phyloP scores from a whole-genome alignment of 2,888 invertebrate species.

The Xestia sexstrigata region DNA sequence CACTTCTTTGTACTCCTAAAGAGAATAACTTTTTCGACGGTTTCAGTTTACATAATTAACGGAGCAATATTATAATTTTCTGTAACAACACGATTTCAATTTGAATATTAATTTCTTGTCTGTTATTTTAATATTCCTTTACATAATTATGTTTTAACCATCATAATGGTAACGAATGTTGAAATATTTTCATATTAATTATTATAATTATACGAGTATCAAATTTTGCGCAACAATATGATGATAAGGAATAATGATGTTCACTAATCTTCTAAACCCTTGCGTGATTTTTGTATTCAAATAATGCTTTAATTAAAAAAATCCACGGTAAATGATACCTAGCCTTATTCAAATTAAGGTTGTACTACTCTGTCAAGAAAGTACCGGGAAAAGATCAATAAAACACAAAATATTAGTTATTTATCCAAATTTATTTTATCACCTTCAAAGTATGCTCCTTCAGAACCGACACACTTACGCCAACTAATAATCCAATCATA shows the following conservation, averaged over 20 bases:
- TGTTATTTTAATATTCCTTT: conserved; percentile 52
- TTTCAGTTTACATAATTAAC: conserved; percentile 48
- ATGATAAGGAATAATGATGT: background rate
- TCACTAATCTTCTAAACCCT: background rate
- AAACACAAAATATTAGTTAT: no score
- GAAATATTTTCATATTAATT: conserved; percentile 25
- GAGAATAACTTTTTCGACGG: conserved; percentile 45
- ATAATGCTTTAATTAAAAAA: background rate
- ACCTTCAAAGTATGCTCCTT: no score
- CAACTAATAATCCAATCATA: no score
- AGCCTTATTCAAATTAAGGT: no score
- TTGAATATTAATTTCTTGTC: conserved; percentile 34
- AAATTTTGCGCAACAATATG: conserved; percentile 9
- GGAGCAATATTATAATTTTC: conserved; percentile 51
- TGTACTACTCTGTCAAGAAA: no score
- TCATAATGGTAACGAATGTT: conserved; percentile 28
- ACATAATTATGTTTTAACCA: conserved; percentile 45
- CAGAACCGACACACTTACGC: no score
- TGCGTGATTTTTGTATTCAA: background rate
- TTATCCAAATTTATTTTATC: no score
- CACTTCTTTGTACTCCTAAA: conserved; percentile 48
- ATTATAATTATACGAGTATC: conserved; percentile 33
- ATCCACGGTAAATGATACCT: background rate
- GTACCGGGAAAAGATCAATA: no score
- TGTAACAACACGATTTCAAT: conserved; percentile 47